Evolutionary conservation across 2,113 vertebrate genomes (phyloP), one percentile per base, ranked within the genome.

Genomic region (Oriolus oriolus): DNA sequence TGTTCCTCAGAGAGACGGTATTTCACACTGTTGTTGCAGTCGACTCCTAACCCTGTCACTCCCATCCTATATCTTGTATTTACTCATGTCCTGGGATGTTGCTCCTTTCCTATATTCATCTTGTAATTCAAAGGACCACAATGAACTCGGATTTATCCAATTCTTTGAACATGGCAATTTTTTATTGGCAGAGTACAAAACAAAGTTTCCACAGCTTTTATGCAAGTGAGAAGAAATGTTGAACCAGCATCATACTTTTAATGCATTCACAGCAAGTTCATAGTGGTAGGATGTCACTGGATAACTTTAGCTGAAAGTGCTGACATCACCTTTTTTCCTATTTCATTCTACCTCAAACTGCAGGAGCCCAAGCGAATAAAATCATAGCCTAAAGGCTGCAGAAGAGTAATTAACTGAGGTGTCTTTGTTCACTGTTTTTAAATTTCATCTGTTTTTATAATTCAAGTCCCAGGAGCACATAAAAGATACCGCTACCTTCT

Each of bases 341-440:
- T 52, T 94, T n/a, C 16, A 87, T 90, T 89, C 91, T 90, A 71
- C 68, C 63, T 88, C 53, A 90, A 84, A 81, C 11, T 87, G 52
- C 70, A 79, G 65, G 16, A 94, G 57, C 30, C 20, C 53, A 83
- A 88, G 92, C 0, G 2, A 90, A 81, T 77, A 87, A 84, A 95
- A 96, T 94, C 60, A 37, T 47, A 85, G 35, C 93, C 78, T 88
- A 56, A 88, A 83, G 90, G 17, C 39, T 83, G 45, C 45, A 94
- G 44, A 45, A 83, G 19, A 87, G 70, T 89, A 93, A 96, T 96
- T 96, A 95, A 95, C 23, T 84, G 73, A 84, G 30, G 66, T 88
- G 47, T 44, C 90, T 90, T 91, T 90, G 50, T 83, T 95, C 71
- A 44, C 19, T 63, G 18, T 7, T 89, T 91, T 85, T 88, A 54